Evolutionary conservation across 1,140 invertebrate genomes (phyloP).

Genomic region (Drosophila elegans): DNA sequence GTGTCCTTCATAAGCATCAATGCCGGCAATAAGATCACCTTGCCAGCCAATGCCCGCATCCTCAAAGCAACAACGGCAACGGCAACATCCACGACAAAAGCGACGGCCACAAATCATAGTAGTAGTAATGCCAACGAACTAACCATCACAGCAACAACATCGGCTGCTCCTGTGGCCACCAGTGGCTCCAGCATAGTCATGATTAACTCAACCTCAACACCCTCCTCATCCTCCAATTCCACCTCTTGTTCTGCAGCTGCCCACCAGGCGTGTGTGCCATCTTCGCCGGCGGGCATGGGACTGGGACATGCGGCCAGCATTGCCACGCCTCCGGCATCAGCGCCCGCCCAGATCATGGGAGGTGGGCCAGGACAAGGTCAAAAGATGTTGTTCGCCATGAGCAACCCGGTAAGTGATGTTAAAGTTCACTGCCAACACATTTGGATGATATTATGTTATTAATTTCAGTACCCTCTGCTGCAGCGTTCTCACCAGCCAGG

Average conservation of each 20-base stretch:
- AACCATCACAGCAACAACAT: slow-evolving; percentile 53
- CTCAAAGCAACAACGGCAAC: slow-evolving; percentile 60
- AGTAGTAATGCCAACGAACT: slow-evolving; percentile 73
- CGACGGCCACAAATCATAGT: slow-evolving; percentile 57
- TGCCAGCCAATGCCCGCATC: slow-evolving; percentile 78
- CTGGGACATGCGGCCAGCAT: slow-evolving; percentile 68
- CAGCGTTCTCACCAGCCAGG: slow-evolving; percentile 57
- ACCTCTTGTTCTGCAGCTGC: slow-evolving; percentile 57
- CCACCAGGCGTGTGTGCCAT: slow-evolving; percentile 74
- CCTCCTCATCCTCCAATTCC: slow-evolving; percentile 59
- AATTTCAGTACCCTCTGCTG: slow-evolving; percentile 60
- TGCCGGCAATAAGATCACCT: slow-evolving; percentile 77
- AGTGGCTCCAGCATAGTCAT: slow-evolving; percentile 58
- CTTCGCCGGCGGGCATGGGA: slow-evolving; percentile 70
- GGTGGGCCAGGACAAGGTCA: slow-evolving; percentile 40
- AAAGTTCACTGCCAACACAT: background rate
- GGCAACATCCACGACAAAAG: slow-evolving; percentile 39
- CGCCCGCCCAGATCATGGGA: slow-evolving; percentile 68
- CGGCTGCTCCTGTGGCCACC: slow-evolving; percentile 11
- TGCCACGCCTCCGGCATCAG: slow-evolving; percentile 66
- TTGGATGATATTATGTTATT: background rate
- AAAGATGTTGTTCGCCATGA: slow-evolving; percentile 74
- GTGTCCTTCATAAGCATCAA: slow-evolving; percentile 80
- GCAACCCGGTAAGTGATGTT: slow-evolving; percentile 64
- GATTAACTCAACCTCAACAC: slow-evolving; percentile 55